A percentile compares a stretch with the other conserved stretches of the same genome.
Evolutionary conservation across 2,113 vertebrate genomes (phyloP).

Genomic region (Leucopsar rothschildi): DNA sequence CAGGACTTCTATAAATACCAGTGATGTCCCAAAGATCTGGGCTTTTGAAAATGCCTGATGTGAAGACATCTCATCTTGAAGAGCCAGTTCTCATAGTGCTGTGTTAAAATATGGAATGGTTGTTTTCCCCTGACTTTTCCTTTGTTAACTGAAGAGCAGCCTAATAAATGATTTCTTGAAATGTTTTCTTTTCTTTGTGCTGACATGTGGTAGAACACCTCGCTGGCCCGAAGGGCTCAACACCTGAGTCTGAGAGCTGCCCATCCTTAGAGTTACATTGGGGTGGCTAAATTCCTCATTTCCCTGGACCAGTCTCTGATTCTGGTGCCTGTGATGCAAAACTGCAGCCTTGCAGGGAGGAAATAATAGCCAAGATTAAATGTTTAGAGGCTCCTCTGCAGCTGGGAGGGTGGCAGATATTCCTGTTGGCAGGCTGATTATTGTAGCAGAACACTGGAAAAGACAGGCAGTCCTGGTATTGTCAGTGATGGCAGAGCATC

Average conservation of each 20-base stretch:
- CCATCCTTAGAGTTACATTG: not conserved
- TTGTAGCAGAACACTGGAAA: slow-evolving; percentile 12
- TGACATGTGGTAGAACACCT: not conserved
- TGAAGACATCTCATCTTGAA: not conserved
- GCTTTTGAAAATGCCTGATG: not conserved
- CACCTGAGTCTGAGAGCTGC: not conserved
- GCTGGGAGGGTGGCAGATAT: not conserved
- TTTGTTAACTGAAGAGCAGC: not conserved
- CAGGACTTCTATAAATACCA: not conserved
- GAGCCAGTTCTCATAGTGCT: not conserved
- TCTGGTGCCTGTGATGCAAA: not conserved
- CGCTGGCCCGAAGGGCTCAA: not conserved
- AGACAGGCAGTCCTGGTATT: not conserved
- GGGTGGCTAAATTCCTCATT: not conserved
- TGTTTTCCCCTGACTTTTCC: not conserved
- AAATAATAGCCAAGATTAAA: not conserved
- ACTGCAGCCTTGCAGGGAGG: not conserved
- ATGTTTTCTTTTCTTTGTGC: not conserved
- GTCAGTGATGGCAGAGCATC: not conserved
- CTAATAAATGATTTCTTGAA: not conserved
- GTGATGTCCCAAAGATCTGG: not conserved
- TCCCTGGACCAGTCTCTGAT: not conserved
- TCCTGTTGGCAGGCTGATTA: not conserved
- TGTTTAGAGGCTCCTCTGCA: not conserved
- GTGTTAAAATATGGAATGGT: not conserved